Conservation (phyloP, 2,888 invertebrate genomes). For the Aphodius granarius region DNA sequence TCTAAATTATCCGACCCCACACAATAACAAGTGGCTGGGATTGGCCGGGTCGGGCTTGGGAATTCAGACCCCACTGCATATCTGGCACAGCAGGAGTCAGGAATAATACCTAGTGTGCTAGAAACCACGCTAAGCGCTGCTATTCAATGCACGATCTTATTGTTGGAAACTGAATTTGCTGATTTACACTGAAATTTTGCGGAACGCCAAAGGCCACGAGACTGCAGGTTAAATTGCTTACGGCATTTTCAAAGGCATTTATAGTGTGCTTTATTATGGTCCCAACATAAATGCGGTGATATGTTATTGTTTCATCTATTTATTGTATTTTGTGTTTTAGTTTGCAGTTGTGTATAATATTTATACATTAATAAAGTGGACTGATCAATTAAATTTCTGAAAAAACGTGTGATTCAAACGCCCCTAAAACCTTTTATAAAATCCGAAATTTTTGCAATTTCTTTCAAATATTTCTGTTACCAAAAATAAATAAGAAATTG, state of each 20-base stretch:
- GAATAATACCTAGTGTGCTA: background rate
- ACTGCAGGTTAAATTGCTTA: conserved; percentile 19
- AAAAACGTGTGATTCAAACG: no score
- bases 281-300: no score
- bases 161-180: conserved; percentile 32
- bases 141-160: conserved; percentile 24
- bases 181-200: conserved; percentile 32
- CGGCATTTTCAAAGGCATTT: background rate
- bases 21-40: conserved; percentile 6
- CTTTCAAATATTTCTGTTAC: no score
- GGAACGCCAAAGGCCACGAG: conserved; percentile 36
- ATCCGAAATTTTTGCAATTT: no score
- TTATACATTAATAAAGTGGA: no score
- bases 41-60: background rate
- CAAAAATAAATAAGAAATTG: no score
- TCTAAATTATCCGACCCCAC: conserved; percentile 11
- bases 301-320: no score
- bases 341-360: no score
- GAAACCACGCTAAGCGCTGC: background rate
- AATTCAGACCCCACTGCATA: background rate
- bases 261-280: no score
- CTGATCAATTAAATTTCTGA: no score
- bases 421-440: no score
- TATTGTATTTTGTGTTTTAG: no score
- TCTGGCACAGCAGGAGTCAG: background rate